phyloP scores from a whole-genome alignment of 2,888 invertebrate species.

The Coenonympha arcania region DNA sequence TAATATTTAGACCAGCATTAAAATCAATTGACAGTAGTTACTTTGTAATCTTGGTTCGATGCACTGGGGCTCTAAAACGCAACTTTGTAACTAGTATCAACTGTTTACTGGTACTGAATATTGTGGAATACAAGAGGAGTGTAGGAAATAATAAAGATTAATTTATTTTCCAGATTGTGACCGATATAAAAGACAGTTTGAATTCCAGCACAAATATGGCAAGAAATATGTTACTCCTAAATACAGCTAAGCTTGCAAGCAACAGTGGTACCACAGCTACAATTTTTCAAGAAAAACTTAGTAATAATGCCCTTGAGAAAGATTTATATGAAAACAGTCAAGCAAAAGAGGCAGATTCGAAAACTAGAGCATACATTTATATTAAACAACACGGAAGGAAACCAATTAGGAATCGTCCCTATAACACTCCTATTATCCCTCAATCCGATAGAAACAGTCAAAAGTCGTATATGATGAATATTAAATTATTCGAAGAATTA shows the following conservation, averaged over 20 bases:
- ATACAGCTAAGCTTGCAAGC: not conserved
- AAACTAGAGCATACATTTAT: conserved; percentile 52
- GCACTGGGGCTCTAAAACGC: no score
- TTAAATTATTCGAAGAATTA: conserved; percentile 15
- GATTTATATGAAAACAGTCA: conserved; percentile 40
- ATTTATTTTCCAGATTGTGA: conserved; percentile 1
- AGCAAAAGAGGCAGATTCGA: conserved; percentile 39
- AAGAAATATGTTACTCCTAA: not conserved
- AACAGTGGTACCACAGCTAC: not conserved
- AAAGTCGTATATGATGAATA: conserved; percentile 7
- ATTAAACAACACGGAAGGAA: conserved; percentile 44
- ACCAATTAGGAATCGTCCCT: not conserved
- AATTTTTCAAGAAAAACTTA: not conserved
- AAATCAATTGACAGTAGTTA: no score
- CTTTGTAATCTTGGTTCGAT: no score
- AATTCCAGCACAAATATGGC: conserved; percentile 1
- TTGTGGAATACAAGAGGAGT: no score
- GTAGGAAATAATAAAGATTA: not conserved
- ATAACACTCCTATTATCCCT: not conserved
- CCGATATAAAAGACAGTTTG: not conserved
- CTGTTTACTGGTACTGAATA: no score
- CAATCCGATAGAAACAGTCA: not conserved
- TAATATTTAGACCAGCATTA: no score
- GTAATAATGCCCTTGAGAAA: conserved; percentile 28
- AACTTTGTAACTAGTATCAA: no score